Evolutionary conservation across 1,140 invertebrate genomes (phyloP), one percentile per base, ranked within the genome.

Genomic region (Lamellibrachia luymesi): DNA sequence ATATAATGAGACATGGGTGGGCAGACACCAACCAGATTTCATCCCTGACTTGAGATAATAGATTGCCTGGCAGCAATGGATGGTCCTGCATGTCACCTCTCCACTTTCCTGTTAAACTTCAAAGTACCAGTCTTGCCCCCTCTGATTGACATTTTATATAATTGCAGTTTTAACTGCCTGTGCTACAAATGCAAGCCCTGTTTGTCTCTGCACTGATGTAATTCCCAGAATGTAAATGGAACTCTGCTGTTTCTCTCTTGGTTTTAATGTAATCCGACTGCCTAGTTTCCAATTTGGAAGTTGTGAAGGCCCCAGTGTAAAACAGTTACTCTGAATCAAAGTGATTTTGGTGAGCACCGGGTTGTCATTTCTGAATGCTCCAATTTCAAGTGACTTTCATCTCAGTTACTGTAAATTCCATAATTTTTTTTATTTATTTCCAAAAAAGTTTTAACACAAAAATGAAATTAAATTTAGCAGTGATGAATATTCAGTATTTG

Each of bases 11-110:
- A 80, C 64, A 22, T 22, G 8, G 25, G 64, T 80, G 2, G 17
- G 25, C 25, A 22, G 64, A 80, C 64, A 80, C 17, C 64, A 2
- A 80, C 64, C 64, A 80, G 64, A 80, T 80, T 80, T 80, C 64
- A 80, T 80, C 64, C 64, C 64, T 80, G 64, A 80, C 64, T 80
- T 80, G 64, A 80, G 64, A 22, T 80, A 80, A 80, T 80, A 80
- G 64, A 80, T 80, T 80, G 64, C 64, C 64, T 80, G 64, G 64
- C 13, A 2, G 64, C 13, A 80, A 80, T 80, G 7, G 64, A 80
- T 80, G 64, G 25, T 22, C 64, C 64, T 80, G 13, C 64, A 80
- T 56, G 25, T 10, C 6, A 80, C 64, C 64, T 80, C 64, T 56
- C 52, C 52, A 56, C 52, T 56, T 17, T 80, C 64, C 64, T 80